Conservation (phyloP, 2,888 invertebrate genomes). For the Volucella inflata region DNA sequence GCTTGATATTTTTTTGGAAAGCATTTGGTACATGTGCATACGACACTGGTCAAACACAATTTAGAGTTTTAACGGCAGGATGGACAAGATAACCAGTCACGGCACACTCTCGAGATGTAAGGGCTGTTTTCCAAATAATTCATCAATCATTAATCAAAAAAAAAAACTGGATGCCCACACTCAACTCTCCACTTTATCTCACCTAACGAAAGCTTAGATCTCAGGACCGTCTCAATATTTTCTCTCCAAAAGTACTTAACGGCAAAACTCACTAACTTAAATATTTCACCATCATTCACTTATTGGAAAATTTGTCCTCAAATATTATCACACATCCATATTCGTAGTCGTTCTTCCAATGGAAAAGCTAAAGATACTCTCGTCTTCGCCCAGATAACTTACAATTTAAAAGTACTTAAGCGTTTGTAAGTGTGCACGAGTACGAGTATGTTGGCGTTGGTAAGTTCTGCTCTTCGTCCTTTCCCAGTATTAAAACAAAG, state of each 20-base stretch:
- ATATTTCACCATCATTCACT: conserved; percentile 73
- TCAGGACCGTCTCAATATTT: conserved; percentile 18
- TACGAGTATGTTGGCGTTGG: conserved; percentile 48
- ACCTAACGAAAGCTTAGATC: too few relatives aligned
- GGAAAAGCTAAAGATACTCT: conserved; percentile 37
- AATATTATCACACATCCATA: conserved; percentile 45
- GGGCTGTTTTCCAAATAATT: too few relatives aligned
- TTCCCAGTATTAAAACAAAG: conserved; percentile 63
- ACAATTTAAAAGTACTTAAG: conserved; percentile 75
- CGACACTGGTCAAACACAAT: too few relatives aligned
- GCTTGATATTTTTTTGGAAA: too few relatives aligned
- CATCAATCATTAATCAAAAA: too few relatives aligned
- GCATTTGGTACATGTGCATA: too few relatives aligned
- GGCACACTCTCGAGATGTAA: too few relatives aligned
- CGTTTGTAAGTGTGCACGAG: conserved; percentile 33
- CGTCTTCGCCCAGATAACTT: conserved; percentile 65
- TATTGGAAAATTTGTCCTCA: conserved; percentile 68
- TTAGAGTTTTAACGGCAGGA: too few relatives aligned
- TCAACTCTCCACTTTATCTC: too few relatives aligned
- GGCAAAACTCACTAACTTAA: conserved; percentile 63
- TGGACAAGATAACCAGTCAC: too few relatives aligned
- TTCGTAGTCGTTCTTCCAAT: conserved; percentile 3
- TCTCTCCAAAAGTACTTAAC: conserved; percentile 31
- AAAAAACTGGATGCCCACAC: too few relatives aligned
- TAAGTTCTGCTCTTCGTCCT: conserved; percentile 27